Evolutionary conservation across 2,113 vertebrate genomes (phyloP).

Genomic region (Platycercus adscitus): DNA sequence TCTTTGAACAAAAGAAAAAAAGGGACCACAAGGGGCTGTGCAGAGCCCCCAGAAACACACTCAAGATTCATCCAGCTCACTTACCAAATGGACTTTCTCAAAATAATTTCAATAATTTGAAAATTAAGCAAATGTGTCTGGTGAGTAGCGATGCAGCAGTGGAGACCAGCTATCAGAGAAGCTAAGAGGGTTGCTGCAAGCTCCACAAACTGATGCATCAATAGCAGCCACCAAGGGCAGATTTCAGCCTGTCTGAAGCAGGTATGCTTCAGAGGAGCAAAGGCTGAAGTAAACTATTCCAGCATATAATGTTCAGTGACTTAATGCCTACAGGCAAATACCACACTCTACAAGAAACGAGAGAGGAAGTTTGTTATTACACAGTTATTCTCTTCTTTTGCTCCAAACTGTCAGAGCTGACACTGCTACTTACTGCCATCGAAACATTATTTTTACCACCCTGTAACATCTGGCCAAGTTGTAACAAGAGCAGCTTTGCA

Average conservation of each 20-base stretch:
- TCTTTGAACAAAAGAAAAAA: background rate
- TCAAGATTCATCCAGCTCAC: background rate
- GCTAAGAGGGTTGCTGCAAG: fast-evolving
- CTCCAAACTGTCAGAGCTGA: background rate
- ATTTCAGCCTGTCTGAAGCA: background rate
- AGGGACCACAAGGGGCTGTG: background rate
- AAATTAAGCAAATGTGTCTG: background rate
- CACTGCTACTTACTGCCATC: background rate
- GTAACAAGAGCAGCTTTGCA: background rate
- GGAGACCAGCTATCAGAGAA: background rate
- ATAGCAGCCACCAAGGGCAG: background rate
- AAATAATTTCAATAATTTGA: background rate
- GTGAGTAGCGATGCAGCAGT: background rate
- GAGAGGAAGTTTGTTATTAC: background rate
- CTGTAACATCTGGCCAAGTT: background rate
- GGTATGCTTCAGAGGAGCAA: background rate
- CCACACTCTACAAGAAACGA: background rate
- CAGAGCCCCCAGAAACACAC: background rate
- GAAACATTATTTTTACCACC: background rate
- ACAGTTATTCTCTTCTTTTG: background rate
- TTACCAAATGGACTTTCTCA: background rate
- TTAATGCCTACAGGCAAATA: slow-evolving; percentile 14
- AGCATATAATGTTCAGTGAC: background rate
- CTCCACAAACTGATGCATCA: background rate
- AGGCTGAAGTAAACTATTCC: background rate